These are phyloP conservation scores for Euborellia annulipes DNA, from an alignment of 1,140 invertebrate genomes.

Conservation along the genomic window DNA sequence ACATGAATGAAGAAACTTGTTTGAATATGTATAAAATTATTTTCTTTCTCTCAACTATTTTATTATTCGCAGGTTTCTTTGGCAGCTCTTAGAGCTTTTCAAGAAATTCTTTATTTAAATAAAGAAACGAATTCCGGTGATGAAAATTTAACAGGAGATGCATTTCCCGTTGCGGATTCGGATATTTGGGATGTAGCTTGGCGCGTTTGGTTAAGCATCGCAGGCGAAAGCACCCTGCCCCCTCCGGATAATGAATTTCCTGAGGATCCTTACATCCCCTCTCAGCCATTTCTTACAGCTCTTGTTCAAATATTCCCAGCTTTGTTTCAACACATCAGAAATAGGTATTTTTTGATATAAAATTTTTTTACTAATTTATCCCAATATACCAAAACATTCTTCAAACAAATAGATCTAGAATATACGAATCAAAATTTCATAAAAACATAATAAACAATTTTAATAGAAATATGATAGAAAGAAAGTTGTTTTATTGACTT, in stretches of 20 bases:
- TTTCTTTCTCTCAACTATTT: no score
- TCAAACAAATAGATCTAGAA: no score
- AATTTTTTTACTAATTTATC: constrained; percentile 12
- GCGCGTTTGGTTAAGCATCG: constrained; percentile 76
- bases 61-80: constrained; percentile 83
- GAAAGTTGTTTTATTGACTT: constrained; percentile 1
- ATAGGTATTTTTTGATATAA: constrained; percentile 36
- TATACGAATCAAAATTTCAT: no score
- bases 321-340: constrained; percentile 78
- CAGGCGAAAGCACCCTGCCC: constrained; percentile 54
- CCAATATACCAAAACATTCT: constrained; percentile 1
- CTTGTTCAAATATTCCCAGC: constrained; percentile 87
- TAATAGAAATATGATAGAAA: not conserved
- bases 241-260: constrained; percentile 31
- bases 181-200: constrained; percentile 64
- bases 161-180: constrained; percentile 28
- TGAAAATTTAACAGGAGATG: constrained; percentile 17
- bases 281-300: constrained; percentile 81
- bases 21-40: no score
- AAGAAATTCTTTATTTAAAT: constrained; percentile 69
- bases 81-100: constrained; percentile 86
- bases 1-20: no score
- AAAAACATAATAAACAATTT: no score
- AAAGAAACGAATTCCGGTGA: constrained; percentile 27
- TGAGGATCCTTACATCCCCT: constrained; percentile 61